Percentiles rank a stretch among this genome's conserved stretches.
These are phyloP conservation scores for Polydesmus complanatus DNA, from an alignment of 2,888 invertebrate species.

Conservation along the genomic window DNA sequence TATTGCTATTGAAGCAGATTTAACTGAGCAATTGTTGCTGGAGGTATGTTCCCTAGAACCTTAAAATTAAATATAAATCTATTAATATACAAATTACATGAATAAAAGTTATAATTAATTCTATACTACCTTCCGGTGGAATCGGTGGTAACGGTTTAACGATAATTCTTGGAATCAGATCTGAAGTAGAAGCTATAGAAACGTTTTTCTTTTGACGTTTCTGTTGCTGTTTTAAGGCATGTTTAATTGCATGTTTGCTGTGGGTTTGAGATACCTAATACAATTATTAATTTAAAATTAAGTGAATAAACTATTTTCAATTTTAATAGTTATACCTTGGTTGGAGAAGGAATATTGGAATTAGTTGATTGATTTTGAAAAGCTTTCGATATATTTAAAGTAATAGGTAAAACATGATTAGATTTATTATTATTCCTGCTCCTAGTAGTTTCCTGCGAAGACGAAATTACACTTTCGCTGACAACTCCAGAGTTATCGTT, in stretches of 20 bases:
- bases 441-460: constrained; percentile 6
- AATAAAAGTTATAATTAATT: neutral
- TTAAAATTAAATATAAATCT: neutral
- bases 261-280: constrained; percentile 23
- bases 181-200: constrained; percentile 35
- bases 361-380: constrained; percentile 8
- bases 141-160: constrained; percentile 62
- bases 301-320: neutral
- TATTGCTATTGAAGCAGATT: neutral
- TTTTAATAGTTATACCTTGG: constrained; percentile 5
- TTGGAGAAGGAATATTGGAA: constrained; percentile 3
- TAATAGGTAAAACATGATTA: constrained; percentile 7
- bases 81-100: neutral
- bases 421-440: neutral
- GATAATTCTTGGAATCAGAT: constrained; percentile 58
- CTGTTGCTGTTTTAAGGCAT: constrained; percentile 59
- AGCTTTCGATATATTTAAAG: constrained; percentile 4
- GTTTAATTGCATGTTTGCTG: constrained; percentile 56
- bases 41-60: neutral
- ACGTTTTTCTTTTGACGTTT: constrained; percentile 66
- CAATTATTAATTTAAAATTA: neutral
- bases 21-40: neutral
- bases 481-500: constrained; percentile 3
- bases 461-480: constrained; percentile 10
- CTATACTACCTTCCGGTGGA: neutral